Conservation (phyloP, 1,140 invertebrate genomes). For the Melanaphis sacchari region DNA sequence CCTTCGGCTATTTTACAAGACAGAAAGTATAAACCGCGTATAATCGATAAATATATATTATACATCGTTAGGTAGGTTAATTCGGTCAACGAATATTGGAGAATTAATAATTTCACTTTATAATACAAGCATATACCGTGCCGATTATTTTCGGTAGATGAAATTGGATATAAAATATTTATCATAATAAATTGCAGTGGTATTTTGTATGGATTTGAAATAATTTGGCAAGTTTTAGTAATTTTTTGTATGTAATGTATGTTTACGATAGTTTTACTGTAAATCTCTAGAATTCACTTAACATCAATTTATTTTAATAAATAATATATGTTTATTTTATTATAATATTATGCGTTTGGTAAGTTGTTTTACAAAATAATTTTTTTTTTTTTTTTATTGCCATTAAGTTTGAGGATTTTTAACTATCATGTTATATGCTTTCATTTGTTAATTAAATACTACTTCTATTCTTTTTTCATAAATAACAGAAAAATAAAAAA, state of each 20-base stretch:
- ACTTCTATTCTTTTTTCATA: background rate
- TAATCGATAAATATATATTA: background rate
- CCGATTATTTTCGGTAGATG: background rate
- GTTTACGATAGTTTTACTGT: background rate
- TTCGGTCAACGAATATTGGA: background rate
- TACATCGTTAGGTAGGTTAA: background rate
- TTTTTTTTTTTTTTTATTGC: background rate
- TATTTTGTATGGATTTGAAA: background rate
- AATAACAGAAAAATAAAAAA: too few species aligned
- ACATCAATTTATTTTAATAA: too few species aligned
- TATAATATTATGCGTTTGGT: background rate
- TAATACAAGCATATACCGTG: background rate
- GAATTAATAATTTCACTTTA: background rate
- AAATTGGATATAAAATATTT: background rate
- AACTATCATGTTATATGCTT: background rate
- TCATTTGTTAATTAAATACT: background rate
- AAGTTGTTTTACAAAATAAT: background rate
- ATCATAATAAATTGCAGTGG: background rate
- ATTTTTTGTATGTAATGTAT: background rate
- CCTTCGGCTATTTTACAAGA: background rate
- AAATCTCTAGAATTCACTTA: too few species aligned
- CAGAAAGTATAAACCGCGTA: background rate
- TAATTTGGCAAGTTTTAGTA: background rate
- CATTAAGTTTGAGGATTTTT: background rate
- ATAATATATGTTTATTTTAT: too few species aligned